Conservation (phyloP, 2,797 vertebrate species). For the Spea hammondii region DNA sequence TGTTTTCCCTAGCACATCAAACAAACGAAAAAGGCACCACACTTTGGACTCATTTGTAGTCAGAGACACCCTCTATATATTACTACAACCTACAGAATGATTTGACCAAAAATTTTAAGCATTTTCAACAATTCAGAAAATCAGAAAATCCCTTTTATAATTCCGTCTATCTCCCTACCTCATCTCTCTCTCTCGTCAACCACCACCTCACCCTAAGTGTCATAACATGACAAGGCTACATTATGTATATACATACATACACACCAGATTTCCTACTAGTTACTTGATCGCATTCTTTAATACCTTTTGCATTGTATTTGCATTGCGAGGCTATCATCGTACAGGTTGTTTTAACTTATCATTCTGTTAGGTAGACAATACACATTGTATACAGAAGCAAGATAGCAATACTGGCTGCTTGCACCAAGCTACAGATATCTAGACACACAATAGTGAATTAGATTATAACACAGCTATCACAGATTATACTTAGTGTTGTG, state of each 20-base stretch:
- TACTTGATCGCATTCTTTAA: not conserved
- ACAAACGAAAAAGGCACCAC: no score
- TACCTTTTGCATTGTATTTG: slow-evolving; percentile 8
- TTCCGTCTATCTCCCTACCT: no score
- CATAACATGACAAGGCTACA: not conserved
- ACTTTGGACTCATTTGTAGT: no score
- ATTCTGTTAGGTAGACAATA: not conserved
- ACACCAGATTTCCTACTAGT: no score
- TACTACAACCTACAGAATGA: no score
- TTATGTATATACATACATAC: not conserved
- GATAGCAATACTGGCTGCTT: slow-evolving; percentile 1
- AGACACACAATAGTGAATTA: not conserved
- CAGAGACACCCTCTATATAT: no score
- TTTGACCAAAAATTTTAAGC: no score
- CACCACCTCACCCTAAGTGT: not conserved
- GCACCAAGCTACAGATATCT: not conserved
- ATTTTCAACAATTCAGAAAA: no score
- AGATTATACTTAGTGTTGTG: not conserved
- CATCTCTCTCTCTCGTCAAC: no score
- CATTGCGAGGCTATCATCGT: not conserved
- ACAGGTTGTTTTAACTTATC: slow-evolving; percentile 21
- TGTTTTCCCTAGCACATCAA: no score
- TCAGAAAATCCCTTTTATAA: no score
- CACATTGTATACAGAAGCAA: not conserved
- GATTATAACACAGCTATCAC: not conserved